phyloP scores from a whole-genome alignment of 2,113 vertebrate species.

The Pseudonaja textilis region DNA sequence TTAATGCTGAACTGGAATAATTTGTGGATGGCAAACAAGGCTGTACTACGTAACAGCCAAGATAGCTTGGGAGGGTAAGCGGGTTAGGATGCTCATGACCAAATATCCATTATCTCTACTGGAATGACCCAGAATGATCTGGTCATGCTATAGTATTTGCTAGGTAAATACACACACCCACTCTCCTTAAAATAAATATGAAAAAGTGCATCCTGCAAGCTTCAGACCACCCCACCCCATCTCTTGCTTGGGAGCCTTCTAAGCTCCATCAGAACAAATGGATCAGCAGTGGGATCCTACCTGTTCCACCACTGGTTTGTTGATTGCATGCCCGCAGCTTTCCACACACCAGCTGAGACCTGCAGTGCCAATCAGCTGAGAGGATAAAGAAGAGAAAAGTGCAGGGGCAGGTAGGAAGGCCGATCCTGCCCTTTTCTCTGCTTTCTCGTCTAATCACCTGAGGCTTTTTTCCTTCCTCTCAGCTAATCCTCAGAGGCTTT shows the following conservation, averaged over 20 bases:
- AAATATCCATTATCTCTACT: neutral
- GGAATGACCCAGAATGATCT: neutral
- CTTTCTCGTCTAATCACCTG: too few relatives aligned
- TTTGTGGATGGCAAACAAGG: neutral
- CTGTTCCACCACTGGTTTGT: too few relatives aligned
- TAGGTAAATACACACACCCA: neutral
- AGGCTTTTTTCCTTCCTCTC: too few relatives aligned
- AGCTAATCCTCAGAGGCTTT: too few relatives aligned
- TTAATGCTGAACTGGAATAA: neutral
- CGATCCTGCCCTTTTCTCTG: too few relatives aligned
- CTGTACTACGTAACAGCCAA: neutral
- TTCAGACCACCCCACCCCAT: neutral
- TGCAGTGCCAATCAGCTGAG: too few relatives aligned
- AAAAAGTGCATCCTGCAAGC: neutral
- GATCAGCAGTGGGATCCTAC: too few relatives aligned
- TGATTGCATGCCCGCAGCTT: too few relatives aligned
- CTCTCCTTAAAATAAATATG: neutral
- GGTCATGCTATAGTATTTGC: neutral
- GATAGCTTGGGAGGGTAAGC: neutral
- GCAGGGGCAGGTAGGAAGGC: too few relatives aligned
- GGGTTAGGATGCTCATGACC: neutral
- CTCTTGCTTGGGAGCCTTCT: neutral
- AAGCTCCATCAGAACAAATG: neutral
- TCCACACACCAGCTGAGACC: too few relatives aligned
- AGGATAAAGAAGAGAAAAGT: too few relatives aligned